Percentiles rank a stretch among this genome's conserved stretches.
Evolutionary conservation across 2,797 vertebrate species (phyloP).

Genomic region (Alectoris magna): DNA sequence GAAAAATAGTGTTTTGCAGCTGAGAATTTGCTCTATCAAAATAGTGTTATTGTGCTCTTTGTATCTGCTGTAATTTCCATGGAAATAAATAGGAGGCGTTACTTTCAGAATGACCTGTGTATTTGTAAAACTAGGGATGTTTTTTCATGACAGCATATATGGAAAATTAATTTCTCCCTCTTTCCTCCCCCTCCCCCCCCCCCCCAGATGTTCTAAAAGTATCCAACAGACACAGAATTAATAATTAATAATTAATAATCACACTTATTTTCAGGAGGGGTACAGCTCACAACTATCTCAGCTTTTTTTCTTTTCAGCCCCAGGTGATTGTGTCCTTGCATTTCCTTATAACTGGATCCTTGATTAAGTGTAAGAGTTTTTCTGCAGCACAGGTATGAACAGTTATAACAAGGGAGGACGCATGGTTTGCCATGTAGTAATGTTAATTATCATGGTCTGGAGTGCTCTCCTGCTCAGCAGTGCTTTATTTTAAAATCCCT

Average conservation of each 20-base stretch:
- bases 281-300: neutral
- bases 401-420: neutral
- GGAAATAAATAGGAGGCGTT: too few species aligned
- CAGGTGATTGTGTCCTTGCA: neutral
- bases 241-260: too few species aligned
- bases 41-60: too few species aligned
- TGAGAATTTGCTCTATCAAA: too few species aligned
- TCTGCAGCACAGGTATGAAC: neutral
- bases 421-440: neutral
- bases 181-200: neutral
- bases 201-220: neutral
- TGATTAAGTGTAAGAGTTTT: neutral
- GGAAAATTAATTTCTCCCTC: neutral
- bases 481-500: neutral
- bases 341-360: neutral
- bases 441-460: neutral
- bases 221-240: neutral
- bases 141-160: neutral
- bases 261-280: neutral
- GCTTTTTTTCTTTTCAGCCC: neutral
- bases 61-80: too few species aligned
- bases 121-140: neutral
- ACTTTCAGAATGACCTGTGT: too few species aligned
- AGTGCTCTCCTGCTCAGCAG: neutral
- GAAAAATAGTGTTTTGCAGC: too few species aligned